Evolutionary conservation across 2,888 invertebrate species (phyloP).

Genomic region (Brenthis daphne): DNA sequence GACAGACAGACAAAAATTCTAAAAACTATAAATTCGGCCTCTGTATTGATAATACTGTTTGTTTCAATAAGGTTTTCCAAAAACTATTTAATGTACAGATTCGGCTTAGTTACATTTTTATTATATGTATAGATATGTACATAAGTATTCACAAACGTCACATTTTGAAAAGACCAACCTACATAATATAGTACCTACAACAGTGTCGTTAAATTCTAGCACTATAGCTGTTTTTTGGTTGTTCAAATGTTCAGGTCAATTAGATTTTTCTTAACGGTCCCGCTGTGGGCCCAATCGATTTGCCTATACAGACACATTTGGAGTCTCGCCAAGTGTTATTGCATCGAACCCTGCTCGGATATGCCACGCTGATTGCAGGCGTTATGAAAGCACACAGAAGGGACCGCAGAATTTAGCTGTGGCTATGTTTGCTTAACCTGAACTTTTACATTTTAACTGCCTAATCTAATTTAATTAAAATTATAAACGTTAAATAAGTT

Average conservation of each 20-base stretch:
- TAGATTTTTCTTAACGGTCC: slow-evolving; percentile 41
- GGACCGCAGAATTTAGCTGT: slow-evolving; percentile 28
- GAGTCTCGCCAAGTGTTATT: slow-evolving; percentile 71
- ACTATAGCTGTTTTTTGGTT: slow-evolving; percentile 4
- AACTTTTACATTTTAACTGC: neutral
- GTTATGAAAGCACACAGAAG: slow-evolving; percentile 47
- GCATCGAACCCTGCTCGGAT: slow-evolving; percentile 52
- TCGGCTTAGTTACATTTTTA: no score
- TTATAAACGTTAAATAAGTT: no score
- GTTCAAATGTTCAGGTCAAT: slow-evolving; percentile 38
- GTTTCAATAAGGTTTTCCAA: no score
- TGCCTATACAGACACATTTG: slow-evolving; percentile 69
- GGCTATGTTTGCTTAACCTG: neutral
- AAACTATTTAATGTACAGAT: no score
- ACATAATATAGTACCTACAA: no score
- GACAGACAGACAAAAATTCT: no score
- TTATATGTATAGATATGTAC: no score
- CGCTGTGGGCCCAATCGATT: slow-evolving; percentile 62
- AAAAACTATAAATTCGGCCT: no score
- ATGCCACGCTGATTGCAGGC: slow-evolving; percentile 49
- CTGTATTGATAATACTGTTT: no score
- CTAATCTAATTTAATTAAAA: neutral
- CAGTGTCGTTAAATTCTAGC: neutral
- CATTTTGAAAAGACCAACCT: no score
- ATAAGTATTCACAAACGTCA: no score